Conservation (phyloP, 2,797 vertebrate genomes). For the Zonotrichia albicollis region DNA sequence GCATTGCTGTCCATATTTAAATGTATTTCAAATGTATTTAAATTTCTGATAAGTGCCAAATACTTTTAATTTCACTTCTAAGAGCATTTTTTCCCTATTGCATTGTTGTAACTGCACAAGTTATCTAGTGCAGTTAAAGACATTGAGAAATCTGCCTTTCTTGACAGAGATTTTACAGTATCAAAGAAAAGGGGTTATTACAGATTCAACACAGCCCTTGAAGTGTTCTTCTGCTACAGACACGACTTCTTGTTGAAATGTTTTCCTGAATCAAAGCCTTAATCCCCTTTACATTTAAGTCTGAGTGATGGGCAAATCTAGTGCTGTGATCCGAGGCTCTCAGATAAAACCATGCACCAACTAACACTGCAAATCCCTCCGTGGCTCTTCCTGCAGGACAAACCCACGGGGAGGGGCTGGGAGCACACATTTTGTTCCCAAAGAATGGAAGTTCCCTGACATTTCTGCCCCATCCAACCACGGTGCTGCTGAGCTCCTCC, state of each 20-base stretch:
- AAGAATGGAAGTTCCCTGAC: not conserved
- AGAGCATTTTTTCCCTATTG: not conserved
- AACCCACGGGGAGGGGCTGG: not conserved
- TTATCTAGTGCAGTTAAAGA: not conserved
- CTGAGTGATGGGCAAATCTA: not conserved
- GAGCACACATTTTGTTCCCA: not conserved
- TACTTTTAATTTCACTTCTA: not conserved
- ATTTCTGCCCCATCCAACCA: not conserved
- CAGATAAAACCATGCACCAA: not conserved
- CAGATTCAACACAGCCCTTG: not conserved
- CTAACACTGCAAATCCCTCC: not conserved
- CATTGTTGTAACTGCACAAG: not conserved
- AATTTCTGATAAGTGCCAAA: not conserved
- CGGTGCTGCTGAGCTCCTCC: not conserved
- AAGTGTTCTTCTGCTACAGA: conserved; percentile 1
- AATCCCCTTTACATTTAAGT: not conserved
- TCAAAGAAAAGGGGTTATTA: not conserved
- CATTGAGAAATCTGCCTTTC: not conserved
- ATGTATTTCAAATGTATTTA: not conserved
- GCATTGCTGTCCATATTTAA: not conserved
- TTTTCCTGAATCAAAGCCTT: conserved; percentile 24
- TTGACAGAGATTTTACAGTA: not conserved
- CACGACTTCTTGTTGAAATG: not conserved
- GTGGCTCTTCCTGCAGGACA: not conserved
- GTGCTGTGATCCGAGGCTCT: not conserved